Base-by-base conservation (phyloP, 2,888 invertebrate species). In the Macropis europaea region DNA sequence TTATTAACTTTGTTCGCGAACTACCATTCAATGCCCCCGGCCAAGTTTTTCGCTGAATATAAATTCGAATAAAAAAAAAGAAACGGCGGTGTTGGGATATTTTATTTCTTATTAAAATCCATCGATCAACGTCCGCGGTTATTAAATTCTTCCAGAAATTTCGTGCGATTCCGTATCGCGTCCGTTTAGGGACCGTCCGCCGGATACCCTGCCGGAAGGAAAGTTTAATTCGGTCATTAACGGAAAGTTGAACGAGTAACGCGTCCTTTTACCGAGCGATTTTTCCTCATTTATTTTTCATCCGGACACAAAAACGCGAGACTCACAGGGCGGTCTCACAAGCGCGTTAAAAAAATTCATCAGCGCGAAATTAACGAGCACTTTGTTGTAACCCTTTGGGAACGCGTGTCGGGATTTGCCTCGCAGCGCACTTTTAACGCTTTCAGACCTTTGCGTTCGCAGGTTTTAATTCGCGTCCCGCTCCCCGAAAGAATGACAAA, bases 301-400 rank as follows among this genome's bases (percentile, higher is more conserved):
- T 42, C 28, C 15, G 24, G 26, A 36, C 48, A 22, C 19, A 48
- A 38, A 48, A 48, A 47, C 17, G 36, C 13, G 48, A 19, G 48
- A 47, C 34, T 34, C 57, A n/a, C n/a, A n/a, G n/a, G n/a, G n/a
- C n/a, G n/a, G n/a, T 45, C 36, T 17, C 3, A 34, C 11, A 13
- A 6, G 7, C 17, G 13, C 22, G 32, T 32, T 17, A 22, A 22
- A 56, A 56, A 24, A 45, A 30, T 45, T 22, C 19, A 34, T 22
- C 15, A 45, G 30, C 30, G 15, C 19, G 45, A 56, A 45, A 56
- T 56, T 56, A 56, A 56, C 32, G 24, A 43, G 24, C 19, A 13
- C 11, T 9, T 4, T 4, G 15, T 32, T 24, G 17, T 13, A 5
- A 15, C 9, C 11, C 19, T 48, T 48, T 47, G 19, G 26, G 9